Conservation (phyloP, 2,113 vertebrate genomes). For the Sorex araneus region DNA sequence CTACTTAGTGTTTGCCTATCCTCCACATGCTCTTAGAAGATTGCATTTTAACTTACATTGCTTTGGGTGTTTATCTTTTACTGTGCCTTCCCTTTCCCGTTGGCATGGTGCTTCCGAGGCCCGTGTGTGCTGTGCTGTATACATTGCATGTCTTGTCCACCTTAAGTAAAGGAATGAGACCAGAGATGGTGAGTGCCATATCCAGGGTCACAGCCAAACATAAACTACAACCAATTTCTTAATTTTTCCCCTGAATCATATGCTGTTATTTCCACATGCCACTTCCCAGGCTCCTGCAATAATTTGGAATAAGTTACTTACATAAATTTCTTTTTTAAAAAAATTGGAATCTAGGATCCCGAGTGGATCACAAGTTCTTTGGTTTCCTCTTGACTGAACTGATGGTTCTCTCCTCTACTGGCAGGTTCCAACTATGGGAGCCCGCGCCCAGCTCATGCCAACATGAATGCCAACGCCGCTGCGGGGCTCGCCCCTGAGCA, state of each 20-base stretch:
- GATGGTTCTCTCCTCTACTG: conserved; percentile 15
- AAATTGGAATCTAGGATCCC: not conserved
- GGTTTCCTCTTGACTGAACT: not conserved
- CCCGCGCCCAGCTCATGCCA: conserved; percentile 93
- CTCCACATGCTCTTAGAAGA: not conserved
- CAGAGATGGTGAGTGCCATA: not conserved
- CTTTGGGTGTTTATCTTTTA: not conserved
- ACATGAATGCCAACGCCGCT: conserved; percentile 95
- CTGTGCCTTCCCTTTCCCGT: not conserved
- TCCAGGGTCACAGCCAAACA: not conserved
- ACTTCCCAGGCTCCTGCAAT: not conserved
- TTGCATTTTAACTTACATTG: not conserved
- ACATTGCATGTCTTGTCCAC: not conserved
- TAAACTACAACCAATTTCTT: not conserved
- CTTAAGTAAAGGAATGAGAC: not conserved
- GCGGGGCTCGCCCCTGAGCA: conserved; percentile 97
- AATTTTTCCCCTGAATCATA: not conserved
- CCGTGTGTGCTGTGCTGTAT: not conserved
- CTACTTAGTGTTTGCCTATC: not conserved
- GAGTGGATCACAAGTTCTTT: not conserved
- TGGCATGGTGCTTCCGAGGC: not conserved
- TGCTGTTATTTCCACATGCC: not conserved
- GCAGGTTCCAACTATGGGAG: conserved; percentile 98
- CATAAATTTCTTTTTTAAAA: too few relatives aligned
- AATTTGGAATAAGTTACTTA: not conserved